A percentile compares a stretch with the other conserved stretches of the same genome.
Conservation (phyloP, 2,797 vertebrate genomes). For the Chloroceryle amazona region DNA sequence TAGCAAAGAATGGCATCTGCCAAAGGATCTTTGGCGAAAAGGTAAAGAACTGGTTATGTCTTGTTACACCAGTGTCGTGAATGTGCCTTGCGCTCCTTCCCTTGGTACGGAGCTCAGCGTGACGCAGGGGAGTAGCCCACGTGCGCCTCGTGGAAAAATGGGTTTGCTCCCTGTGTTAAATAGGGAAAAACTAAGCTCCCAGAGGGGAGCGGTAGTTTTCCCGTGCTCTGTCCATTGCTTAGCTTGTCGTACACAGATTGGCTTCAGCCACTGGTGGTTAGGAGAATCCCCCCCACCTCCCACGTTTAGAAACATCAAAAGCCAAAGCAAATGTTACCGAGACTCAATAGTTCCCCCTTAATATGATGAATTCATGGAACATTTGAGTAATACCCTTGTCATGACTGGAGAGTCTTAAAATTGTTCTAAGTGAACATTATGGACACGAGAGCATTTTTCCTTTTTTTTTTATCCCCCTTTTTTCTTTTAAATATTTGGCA, state of each 20-base stretch:
- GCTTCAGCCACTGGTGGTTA: background rate
- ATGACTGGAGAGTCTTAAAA: conserved; percentile 49
- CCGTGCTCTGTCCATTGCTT: background rate
- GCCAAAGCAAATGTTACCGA: background rate
- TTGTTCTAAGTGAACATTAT: conserved; percentile 13
- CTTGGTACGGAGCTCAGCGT: background rate
- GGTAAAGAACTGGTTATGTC: conserved; percentile 81
- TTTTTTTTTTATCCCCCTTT: background rate
- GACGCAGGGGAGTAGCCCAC: background rate
- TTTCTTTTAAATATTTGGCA: conserved; percentile 63
- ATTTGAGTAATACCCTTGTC: conserved; percentile 36
- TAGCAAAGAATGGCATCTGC: conserved; percentile 94
- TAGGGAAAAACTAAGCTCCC: background rate
- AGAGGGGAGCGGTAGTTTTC: rapidly evolving
- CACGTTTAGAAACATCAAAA: background rate
- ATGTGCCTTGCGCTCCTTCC: background rate
- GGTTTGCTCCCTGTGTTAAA: background rate
- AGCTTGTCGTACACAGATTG: background rate
- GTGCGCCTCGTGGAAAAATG: background rate
- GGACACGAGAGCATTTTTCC: conserved; percentile 64
- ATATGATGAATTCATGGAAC: conserved; percentile 39
- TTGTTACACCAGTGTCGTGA: conserved; percentile 13
- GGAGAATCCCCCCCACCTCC: background rate
- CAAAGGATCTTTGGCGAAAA: conserved; percentile 94
- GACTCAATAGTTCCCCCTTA: conserved; percentile 4